These are phyloP conservation scores for Acromyrmex echinatior DNA, from an alignment of 1,140 invertebrate species.

Conservation along the genomic window DNA sequence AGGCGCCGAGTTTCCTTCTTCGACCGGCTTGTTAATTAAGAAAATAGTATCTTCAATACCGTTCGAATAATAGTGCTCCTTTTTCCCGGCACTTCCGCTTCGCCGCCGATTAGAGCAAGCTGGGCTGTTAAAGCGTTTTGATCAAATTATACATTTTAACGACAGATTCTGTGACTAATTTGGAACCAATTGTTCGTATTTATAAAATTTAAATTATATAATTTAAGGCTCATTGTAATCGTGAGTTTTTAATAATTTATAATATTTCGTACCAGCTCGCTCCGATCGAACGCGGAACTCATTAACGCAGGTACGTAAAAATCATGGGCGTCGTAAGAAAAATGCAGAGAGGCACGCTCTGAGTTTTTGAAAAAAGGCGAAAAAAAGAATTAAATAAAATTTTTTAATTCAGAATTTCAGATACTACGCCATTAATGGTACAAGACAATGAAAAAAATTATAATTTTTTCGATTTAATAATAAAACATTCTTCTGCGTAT, in stretches of 20 bases:
- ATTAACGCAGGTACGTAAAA: constrained; percentile 54
- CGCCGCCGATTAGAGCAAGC: constrained; percentile 19
- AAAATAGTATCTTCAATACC: constrained; percentile 52
- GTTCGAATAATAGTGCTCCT: constrained; percentile 30
- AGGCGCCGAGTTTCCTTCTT: constrained; percentile 2
- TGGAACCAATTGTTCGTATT: not conserved
- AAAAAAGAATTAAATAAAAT: not conserved
- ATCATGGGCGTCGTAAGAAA: constrained; percentile 43
- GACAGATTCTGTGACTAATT: not conserved
- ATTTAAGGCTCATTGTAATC: not conserved
- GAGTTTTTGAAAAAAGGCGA: not conserved
- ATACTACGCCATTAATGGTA: not conserved
- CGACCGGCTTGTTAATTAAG: constrained; percentile 41
- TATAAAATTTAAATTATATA: constrained; percentile 20
- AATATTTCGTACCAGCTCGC: not conserved
- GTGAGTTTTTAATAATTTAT: not conserved
- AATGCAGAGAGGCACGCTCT: not conserved
- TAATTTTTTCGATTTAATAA: constrained; percentile 17
- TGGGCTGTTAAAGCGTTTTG: not conserved
- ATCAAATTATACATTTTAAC: constrained; percentile 5
- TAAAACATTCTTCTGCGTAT: not conserved
- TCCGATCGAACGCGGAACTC: constrained; percentile 22
- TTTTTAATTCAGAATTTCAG: constrained; percentile 27
- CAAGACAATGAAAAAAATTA: not conserved
- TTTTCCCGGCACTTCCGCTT: constrained; percentile 31